phyloP scores from a whole-genome alignment of 2,113 vertebrate species.

The Sturnira hondurensis region DNA sequence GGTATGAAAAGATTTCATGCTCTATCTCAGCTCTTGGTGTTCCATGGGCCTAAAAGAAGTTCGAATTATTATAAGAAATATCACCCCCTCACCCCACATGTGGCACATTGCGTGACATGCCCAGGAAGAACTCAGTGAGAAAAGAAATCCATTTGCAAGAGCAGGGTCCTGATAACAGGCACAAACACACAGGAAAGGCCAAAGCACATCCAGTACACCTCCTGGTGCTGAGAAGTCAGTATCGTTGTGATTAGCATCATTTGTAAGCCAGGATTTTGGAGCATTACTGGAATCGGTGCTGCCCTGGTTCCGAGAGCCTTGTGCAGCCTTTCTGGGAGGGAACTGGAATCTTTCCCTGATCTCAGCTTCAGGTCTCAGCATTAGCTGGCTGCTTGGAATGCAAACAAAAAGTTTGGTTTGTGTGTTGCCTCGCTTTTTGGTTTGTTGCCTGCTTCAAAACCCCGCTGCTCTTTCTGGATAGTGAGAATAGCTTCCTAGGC shows the following conservation, averaged over 20 bases:
- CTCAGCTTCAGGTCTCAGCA: background rate
- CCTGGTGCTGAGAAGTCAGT: background rate
- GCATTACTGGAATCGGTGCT: too few species aligned
- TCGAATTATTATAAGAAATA: background rate
- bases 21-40: background rate
- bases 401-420: background rate
- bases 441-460: background rate
- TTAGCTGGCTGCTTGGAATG: background rate
- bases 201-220: fast-evolving
- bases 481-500: background rate
- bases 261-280: background rate
- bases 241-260: background rate
- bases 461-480: background rate
- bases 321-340: background rate
- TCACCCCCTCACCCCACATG: background rate
- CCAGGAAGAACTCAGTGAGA: background rate
- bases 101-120: too few species aligned
- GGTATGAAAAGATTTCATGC: background rate
- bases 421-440: background rate
- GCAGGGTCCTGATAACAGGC: fast-evolving
- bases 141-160: background rate
- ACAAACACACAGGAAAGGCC: background rate
- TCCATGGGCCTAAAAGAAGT: background rate
- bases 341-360: background rate
- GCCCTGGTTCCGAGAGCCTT: background rate